phyloP scores from a whole-genome alignment of 1,140 invertebrate genomes.

The Himalopsyche phryganea region DNA sequence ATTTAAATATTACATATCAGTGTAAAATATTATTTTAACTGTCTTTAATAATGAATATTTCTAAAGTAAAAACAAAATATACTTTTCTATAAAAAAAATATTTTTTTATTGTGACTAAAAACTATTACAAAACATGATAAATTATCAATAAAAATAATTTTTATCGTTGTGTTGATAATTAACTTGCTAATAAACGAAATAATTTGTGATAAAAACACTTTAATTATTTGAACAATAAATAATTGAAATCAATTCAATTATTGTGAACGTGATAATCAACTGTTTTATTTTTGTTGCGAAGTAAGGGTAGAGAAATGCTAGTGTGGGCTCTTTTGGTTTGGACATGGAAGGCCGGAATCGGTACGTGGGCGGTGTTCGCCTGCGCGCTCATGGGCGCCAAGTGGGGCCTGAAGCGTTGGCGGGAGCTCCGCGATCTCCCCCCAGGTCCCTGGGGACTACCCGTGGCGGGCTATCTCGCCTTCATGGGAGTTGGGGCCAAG shows the following conservation, averaged over 20 bases:
- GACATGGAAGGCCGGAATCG: slow-evolving; percentile 38
- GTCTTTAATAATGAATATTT: slow-evolving; percentile 5
- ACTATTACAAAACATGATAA: too few relatives aligned
- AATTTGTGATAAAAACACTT: not conserved
- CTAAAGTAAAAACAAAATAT: not conserved
- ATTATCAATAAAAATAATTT: slow-evolving; percentile 8
- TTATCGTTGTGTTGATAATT: not conserved
- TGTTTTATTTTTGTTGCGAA: not conserved
- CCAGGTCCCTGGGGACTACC: slow-evolving; percentile 84
- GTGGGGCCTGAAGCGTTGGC: slow-evolving; percentile 50
- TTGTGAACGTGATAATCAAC: not conserved
- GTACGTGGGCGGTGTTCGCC: slow-evolving; percentile 41
- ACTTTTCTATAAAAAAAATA: not conserved
- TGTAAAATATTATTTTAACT: not conserved
- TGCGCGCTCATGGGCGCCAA: slow-evolving; percentile 57
- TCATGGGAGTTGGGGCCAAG: slow-evolving; percentile 67
- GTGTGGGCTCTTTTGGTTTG: slow-evolving; percentile 29
- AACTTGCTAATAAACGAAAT: not conserved
- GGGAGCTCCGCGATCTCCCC: slow-evolving; percentile 60
- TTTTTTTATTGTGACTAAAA: not conserved
- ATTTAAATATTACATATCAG: not conserved
- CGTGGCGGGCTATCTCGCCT: slow-evolving; percentile 76
- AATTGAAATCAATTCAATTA: not conserved
- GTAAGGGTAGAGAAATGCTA: slow-evolving; percentile 32
- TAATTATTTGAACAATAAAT: not conserved